Base-by-base conservation (phyloP, 1,140 invertebrate genomes). In the Eubasilissa regina region DNA sequence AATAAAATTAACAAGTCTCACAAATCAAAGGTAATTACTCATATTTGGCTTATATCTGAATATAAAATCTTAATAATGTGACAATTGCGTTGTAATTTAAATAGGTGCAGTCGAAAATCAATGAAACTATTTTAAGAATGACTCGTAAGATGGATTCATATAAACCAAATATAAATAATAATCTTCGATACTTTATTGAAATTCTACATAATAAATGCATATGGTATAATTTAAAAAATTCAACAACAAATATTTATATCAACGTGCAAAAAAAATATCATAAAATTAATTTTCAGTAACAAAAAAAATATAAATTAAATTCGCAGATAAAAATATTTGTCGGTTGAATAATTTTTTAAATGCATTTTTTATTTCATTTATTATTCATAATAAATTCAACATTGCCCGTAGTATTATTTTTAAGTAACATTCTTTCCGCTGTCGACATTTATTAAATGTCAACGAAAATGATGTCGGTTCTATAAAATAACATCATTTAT, bases 131-230 rank as follows among this genome's bases (percentile, higher is more conserved):
- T 35, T 35, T 35, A 35, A 35, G 25, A 35, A 35, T 35, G 1
- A 35, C 25, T 35, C 25, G 25, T 3, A 35, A 35, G 25, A 35
- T 6, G 25, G 1, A 35, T 35, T 35, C 8, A 11, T 21, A 58
- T 58, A 21, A 66, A 15, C 62, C 62, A 66, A 43, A 66, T 17
- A 66, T 17, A 15, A 66, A 47, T 43, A 66, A 43, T 10, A 10
- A 15, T 43, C 62, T n/a, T 66, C 12, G 0, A 17, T 15, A 47
- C 10, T 21, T 58, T 21, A 45, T 43, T 66, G 62, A 43, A 66
- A 66, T 21, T 25, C 48, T 74, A 74, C 51, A 8, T 25, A 74
- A 56, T 74, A 74, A 74, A 74, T 74, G 72, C 72, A 74, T 74
- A n/a, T 74, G 72, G 72, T 74, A 74, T 43, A 15, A 44, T 74